Percentiles rank a stretch among this genome's conserved stretches.
These are phyloP conservation scores for Muricea muricata DNA, from an alignment of 92 coral and sea anemone species.

Conservation along the genomic window DNA sequence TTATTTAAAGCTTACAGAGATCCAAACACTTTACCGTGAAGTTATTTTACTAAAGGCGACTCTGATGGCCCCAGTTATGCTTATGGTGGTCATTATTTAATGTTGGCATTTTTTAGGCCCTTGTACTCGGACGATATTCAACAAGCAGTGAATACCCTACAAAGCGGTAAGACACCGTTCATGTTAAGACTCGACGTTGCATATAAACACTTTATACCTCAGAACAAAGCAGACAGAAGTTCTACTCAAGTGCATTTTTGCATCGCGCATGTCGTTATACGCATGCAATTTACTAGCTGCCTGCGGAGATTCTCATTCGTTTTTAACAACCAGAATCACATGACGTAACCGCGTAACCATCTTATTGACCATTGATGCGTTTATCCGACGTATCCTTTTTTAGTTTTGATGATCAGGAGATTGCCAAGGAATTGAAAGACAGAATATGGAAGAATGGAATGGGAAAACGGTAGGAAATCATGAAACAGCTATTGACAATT, in stretches of 20 bases:
- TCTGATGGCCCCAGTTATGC: too few relatives aligned
- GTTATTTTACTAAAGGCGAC: too few relatives aligned
- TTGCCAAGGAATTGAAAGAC: conserved; percentile 87
- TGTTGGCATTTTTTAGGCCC: not conserved
- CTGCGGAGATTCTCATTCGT: too few relatives aligned
- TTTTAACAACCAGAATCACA: too few relatives aligned
- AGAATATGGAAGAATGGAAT: conserved; percentile 75
- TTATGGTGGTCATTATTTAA: not conserved
- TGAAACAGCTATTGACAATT: too few relatives aligned
- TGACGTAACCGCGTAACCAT: too few relatives aligned
- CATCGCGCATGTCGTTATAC: too few relatives aligned
- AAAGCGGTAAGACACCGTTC: not conserved
- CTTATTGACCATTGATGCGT: not conserved
- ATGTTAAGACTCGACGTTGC: not conserved
- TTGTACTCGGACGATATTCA: not conserved
- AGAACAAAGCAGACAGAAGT: too few relatives aligned
- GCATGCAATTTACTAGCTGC: too few relatives aligned
- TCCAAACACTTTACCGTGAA: too few relatives aligned
- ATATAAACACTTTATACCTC: not conserved
- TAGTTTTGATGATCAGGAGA: conserved; percentile 83
- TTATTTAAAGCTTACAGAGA: too few relatives aligned
- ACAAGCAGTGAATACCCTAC: not conserved
- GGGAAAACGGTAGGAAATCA: conserved; percentile 81
- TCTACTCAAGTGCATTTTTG: too few relatives aligned
- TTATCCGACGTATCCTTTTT: not conserved